Conservation (phyloP, 2,888 invertebrate species). For the Coremacera marginata region DNA sequence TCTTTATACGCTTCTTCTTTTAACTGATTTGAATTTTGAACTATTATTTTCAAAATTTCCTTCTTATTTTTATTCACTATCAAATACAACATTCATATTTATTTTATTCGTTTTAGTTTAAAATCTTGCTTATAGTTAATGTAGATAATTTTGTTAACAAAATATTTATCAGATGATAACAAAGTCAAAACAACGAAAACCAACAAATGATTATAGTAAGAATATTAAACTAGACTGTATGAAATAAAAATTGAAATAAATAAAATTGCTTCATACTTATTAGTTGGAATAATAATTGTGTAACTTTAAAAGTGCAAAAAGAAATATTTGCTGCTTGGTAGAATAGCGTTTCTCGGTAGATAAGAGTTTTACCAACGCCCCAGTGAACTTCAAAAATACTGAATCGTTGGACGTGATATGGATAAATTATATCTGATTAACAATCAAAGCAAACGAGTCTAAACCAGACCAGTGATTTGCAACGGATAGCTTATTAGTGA, state of each 20-base stretch:
- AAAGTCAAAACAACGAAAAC: not conserved
- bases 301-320: not conserved
- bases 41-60: not conserved
- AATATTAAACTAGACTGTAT: not conserved
- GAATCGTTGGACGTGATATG: too few relatives aligned
- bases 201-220: not conserved
- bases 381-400: too few relatives aligned
- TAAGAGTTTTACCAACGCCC: too few relatives aligned
- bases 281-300: not conserved
- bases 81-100: slow-evolving; percentile 26
- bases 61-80: not conserved
- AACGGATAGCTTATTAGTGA: too few relatives aligned
- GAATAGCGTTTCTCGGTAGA: too few relatives aligned
- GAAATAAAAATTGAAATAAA: not conserved
- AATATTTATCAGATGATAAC: not conserved
- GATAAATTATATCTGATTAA: too few relatives aligned
- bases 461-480: too few relatives aligned
- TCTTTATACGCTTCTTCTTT: slow-evolving; percentile 18
- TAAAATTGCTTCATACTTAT: not conserved
- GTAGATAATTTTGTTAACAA: not conserved
- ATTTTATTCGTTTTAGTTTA: not conserved
- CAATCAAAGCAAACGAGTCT: too few relatives aligned
- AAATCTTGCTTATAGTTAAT: not conserved
- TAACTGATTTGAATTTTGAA: not conserved
- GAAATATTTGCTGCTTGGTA: not conserved